These are phyloP conservation scores for Catharus bicknelli DNA, from an alignment of 2,113 vertebrate species.

Conservation along the genomic window DNA sequence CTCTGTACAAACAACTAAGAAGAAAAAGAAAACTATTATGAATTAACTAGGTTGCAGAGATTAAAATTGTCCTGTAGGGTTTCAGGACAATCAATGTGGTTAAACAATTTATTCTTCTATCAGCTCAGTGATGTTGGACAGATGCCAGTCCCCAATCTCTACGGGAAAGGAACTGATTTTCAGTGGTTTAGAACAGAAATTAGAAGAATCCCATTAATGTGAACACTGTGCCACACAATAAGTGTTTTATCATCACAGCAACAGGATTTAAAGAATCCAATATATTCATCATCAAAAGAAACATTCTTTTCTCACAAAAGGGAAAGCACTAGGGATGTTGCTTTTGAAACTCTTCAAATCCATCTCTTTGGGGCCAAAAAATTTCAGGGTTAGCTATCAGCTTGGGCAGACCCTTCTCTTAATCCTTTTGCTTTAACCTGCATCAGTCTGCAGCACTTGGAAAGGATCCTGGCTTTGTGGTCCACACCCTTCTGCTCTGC, in stretches of 20 bases:
- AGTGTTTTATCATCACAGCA: background rate
- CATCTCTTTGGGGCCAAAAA: background rate
- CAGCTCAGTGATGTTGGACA: background rate
- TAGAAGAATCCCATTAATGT: background rate
- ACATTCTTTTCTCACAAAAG: background rate
- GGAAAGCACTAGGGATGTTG: background rate
- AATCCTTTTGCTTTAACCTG: background rate
- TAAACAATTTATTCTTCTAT: constrained; percentile 43
- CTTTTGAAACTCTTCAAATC: background rate
- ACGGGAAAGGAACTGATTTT: background rate
- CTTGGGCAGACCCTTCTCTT: background rate
- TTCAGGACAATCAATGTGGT: constrained; percentile 4
- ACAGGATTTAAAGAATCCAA: constrained; percentile 1
- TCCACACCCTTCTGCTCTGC: background rate
- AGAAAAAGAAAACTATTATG: background rate
- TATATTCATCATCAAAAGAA: background rate
- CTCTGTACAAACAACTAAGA: background rate
- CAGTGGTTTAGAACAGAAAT: background rate
- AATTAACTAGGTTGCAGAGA: constrained; percentile 36
- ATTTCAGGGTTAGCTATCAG: background rate
- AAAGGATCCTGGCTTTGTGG: background rate
- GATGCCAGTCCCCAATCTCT: background rate
- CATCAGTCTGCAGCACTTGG: background rate
- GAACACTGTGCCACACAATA: background rate
- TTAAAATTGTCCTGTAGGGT: background rate